Conservation (phyloP, 2,888 invertebrate species). For the Dicyrtomina minuta region DNA sequence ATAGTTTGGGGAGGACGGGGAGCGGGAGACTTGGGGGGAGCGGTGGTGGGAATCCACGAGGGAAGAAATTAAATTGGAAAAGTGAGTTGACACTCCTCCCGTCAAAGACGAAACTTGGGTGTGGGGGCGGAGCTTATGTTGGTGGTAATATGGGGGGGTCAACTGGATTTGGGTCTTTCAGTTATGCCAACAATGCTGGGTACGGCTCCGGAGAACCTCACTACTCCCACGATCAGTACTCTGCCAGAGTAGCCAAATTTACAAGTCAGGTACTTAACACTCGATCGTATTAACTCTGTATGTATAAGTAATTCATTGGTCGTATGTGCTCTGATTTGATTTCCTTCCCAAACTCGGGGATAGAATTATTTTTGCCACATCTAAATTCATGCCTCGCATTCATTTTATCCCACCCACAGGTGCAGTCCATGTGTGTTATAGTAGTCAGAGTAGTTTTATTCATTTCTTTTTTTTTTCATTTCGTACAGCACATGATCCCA, state of each 20-base stretch:
- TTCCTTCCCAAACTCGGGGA: too few species aligned
- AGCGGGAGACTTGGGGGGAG: constrained; percentile 35
- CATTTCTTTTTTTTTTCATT: too few species aligned
- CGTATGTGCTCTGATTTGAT: too few species aligned
- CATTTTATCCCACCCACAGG: too few species aligned
- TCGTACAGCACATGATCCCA: neutral
- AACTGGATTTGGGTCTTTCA: constrained; percentile 30
- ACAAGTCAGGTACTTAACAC: constrained; percentile 49
- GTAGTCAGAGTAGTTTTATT: neutral
- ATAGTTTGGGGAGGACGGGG: constrained; percentile 29
- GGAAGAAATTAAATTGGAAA: constrained; percentile 53
- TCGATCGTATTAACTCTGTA: too few species aligned
- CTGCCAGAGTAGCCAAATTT: constrained; percentile 53
- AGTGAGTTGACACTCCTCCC: constrained; percentile 52
- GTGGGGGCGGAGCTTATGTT: constrained; percentile 20
- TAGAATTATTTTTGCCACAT: too few species aligned
- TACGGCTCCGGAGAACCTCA: constrained; percentile 18
- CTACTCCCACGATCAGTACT: constrained; percentile 41
- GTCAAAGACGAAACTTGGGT: constrained; percentile 50
- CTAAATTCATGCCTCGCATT: too few species aligned
- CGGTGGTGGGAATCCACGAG: constrained; percentile 33
- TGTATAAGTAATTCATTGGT: too few species aligned
- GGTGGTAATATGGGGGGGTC: constrained; percentile 22
- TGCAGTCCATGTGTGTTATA: too few species aligned
- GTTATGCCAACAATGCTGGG: constrained; percentile 35